Evolutionary conservation across 1,140 invertebrate species (phyloP), one percentile per base, ranked within the genome.

Genomic region (Sminthurides bifidus): DNA sequence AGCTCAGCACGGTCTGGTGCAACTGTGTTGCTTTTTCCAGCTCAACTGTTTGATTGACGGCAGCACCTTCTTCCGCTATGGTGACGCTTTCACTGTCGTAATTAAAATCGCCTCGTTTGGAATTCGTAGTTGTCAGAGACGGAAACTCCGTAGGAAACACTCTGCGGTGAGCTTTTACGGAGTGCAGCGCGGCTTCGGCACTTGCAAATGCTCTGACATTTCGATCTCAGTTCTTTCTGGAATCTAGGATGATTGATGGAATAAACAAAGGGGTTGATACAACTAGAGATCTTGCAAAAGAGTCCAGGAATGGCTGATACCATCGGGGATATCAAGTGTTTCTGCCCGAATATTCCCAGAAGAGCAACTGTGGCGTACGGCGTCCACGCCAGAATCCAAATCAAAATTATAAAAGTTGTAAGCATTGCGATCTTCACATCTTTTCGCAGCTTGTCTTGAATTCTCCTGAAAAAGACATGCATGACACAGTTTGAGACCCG

Each of bases 331-430:
- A 87, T 53, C n/a, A 57, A 41, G 14, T 61, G 24, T 29, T 59
- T 41, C 8, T 65, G 49, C 2, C 81, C 82, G 54, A 78, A 79
- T 53, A 84, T 79, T 0, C 82, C 84, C 8, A 86, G 70, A 14
- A 87, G 73, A 12, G 84, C 76, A 1, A 87, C 79, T 5, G 81
- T 68, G 1, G 84, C 79, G 65, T 85, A 85, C 0, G 83, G 83
- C 0, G 82, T 83, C 84, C 84, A 87, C 3, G 83, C 80, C 6
- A 81, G 61, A 61, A 85, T 79, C 77, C 84, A 87, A 48, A 85
- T 67, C 0, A 74, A 73, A 49, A 85, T 80, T 0, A 85, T 76
- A 12, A 75, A 72, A 12, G 82, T 75, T 17, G 83, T 79, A 27
- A 82, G 74, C 19, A 77, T 70, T 0, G 81, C 79, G 26, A 85